Conservation (phyloP, 92 coral and sea anemone species). For the Plumapathes pennacea region DNA sequence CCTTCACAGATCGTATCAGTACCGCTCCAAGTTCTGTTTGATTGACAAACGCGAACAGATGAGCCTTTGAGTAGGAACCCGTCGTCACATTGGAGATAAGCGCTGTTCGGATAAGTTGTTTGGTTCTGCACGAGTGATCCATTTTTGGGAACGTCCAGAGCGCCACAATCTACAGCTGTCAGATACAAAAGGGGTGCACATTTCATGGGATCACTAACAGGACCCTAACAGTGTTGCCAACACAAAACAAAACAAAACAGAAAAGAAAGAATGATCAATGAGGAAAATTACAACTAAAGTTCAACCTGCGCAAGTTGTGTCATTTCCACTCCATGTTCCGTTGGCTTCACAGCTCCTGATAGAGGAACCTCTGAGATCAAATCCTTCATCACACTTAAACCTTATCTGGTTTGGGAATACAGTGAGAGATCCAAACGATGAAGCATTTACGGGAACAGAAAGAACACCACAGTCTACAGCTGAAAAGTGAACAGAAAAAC, state of each 20-base stretch:
- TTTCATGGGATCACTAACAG: too few relatives aligned
- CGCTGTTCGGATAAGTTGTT: slow-evolving; percentile 41
- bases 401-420: slow-evolving; percentile 14
- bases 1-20: slow-evolving; percentile 24
- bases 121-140: slow-evolving; percentile 23
- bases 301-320: slow-evolving; percentile 20
- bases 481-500: too few relatives aligned
- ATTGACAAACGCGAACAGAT: slow-evolving; percentile 32
- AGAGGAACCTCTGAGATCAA: slow-evolving; percentile 6
- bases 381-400: slow-evolving; percentile 39
- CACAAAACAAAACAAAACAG: slow-evolving; percentile 18
- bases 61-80: slow-evolving; percentile 53
- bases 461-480: slow-evolving; percentile 54
- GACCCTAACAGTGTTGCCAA: slow-evolving; percentile 4
- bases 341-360: slow-evolving; percentile 5
- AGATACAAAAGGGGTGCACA: too few relatives aligned
- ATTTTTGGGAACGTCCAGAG: slow-evolving; percentile 35
- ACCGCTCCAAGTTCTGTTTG: slow-evolving; percentile 51
- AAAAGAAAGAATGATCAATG: background rate
- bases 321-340: slow-evolving; percentile 34
- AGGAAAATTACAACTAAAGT: background rate
- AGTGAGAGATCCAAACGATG: slow-evolving; percentile 7
- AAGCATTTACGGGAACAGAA: slow-evolving; percentile 20
- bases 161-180: slow-evolving; percentile 47
- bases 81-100: slow-evolving; percentile 30